These are phyloP conservation scores for Temnothorax rugatulus DNA, from an alignment of 2,888 invertebrate species.

Conservation along the genomic window DNA sequence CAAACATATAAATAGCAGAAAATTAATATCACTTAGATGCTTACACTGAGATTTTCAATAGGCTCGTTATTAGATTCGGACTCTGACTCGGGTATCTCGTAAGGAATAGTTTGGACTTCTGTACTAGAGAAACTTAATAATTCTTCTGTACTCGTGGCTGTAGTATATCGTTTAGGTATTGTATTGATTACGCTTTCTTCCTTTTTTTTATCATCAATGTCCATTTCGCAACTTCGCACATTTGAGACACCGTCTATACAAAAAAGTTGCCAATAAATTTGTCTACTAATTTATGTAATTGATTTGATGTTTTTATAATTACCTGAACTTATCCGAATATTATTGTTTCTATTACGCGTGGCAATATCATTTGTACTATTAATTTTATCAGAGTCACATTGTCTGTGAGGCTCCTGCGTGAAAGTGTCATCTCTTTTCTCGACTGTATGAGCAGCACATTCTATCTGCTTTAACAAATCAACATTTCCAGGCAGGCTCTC, in stretches of 20 bases:
- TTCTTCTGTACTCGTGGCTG: constrained; percentile 82
- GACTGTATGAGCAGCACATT: background rate
- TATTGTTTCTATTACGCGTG: background rate
- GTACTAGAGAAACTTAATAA: constrained; percentile 78
- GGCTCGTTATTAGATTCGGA: constrained; percentile 80
- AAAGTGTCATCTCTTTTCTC: constrained; percentile 46
- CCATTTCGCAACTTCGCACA: constrained; percentile 45
- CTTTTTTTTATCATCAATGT: constrained; percentile 49
- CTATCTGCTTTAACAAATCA: constrained; percentile 22
- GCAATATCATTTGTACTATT: constrained; percentile 11
- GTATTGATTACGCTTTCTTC: background rate
- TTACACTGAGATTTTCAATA: constrained; percentile 84
- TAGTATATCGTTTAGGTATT: constrained; percentile 71
- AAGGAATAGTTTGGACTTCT: constrained; percentile 83
- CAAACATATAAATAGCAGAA: constrained; percentile 5
- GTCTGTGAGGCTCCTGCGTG: background rate
- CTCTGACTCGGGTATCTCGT: constrained; percentile 79
- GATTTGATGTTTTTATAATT: background rate
- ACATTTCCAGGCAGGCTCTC: constrained; percentile 81
- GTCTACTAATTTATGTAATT: background rate
- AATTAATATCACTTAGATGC: constrained; percentile 50
- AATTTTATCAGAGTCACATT: constrained; percentile 29
- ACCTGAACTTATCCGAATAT: constrained; percentile 21
- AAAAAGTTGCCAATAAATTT: background rate
- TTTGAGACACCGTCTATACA: constrained; percentile 36